Evolutionary conservation across 2,797 vertebrate species (phyloP).

Genomic region (Sylvia borin): DNA sequence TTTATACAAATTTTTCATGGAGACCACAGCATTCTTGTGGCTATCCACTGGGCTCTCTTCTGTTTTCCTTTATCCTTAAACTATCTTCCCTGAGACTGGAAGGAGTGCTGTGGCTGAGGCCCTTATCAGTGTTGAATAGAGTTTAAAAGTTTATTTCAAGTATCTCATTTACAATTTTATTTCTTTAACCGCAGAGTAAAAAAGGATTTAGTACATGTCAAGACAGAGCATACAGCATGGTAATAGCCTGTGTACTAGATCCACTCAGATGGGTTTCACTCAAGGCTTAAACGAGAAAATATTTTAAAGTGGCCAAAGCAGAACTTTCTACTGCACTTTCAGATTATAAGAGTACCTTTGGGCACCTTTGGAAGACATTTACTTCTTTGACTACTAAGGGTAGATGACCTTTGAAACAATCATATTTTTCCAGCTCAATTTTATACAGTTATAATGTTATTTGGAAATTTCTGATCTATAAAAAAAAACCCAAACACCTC

Average conservation of each 20-base stretch:
- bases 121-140: background rate
- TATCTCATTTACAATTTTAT: slow-evolving; percentile 16
- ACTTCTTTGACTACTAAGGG: background rate
- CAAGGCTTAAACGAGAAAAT: background rate
- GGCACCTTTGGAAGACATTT: background rate
- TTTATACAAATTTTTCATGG: background rate
- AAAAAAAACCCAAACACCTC: background rate
- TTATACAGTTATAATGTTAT: background rate
- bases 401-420: background rate
- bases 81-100: slow-evolving; percentile 7
- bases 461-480: background rate
- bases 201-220: background rate
- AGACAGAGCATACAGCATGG: background rate
- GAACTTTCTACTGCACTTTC: background rate
- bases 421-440: background rate
- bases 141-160: background rate
- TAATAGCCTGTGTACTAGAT: background rate
- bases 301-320: background rate
- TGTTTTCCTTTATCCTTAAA: slow-evolving; percentile 10
- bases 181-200: background rate
- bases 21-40: background rate
- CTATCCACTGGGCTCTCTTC: background rate
- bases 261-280: background rate
- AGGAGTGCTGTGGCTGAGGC: background rate
- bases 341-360: background rate